Evolutionary conservation across 2,888 invertebrate species (phyloP), one percentile per base, ranked within the genome.

Genomic region (Pristionchus mayeri): DNA sequence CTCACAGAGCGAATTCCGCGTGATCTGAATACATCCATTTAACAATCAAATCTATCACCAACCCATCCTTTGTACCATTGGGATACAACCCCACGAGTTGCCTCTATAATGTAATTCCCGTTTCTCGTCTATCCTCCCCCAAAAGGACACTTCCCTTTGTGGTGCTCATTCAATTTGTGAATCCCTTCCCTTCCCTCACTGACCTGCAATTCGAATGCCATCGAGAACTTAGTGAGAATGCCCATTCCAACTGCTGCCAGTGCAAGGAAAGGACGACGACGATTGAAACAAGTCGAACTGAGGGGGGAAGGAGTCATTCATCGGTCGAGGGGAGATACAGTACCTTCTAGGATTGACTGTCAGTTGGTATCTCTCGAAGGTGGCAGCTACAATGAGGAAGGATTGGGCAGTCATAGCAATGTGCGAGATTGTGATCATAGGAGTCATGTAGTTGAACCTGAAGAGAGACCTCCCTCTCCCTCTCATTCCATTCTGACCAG

Each of bases 361-460:
- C 40, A 90, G 86, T 54, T 86, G 85, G 83, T 89, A 92, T 54
- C 91, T 67, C 63, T 92, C 92, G 76, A 91, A 86, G 18, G 89
- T 88, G 11, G 92, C 92, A 7, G 91, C 91, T 30, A 91, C 88
- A 86, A 92, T 92, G 7, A 92, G 85, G 84, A 92, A 91, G 7
- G 91, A 90, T 30, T 91, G 90, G 6, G 92, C 89, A 18, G 92
- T 91, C 88, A 92, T 91, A 37, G 90, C 91, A 13, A 92, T 91
- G 85, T 92, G 92, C 11, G 91, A 91, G 63, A 92, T 87, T 2
- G 92, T 92, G 54, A 92, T 87, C 89, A 92, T 89, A 24, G 91
- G 92, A 37, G 91, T 86, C 91, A 92, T 91, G 85, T 91, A 92
- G 54, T 86, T 76, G 76, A 89, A 91, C 91, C 90, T 90, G 81